Evolutionary conservation across 2,797 vertebrate species (phyloP).

Genomic region (Crypturellus tataupa): DNA sequence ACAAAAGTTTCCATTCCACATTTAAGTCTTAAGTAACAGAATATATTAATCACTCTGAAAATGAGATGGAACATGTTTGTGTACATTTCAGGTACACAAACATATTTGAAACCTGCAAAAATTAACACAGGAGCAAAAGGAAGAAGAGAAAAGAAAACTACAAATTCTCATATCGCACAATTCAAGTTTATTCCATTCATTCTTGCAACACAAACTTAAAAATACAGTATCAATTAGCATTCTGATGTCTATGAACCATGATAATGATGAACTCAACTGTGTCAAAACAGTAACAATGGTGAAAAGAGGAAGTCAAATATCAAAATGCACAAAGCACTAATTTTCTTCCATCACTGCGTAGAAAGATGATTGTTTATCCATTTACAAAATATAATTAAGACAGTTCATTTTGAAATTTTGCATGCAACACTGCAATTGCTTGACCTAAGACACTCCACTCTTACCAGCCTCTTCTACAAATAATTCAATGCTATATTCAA

Average conservation of each 20-base stretch:
- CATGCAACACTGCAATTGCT: slow-evolving; percentile 85
- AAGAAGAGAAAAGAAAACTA: slow-evolving; percentile 21
- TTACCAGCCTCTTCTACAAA: slow-evolving; percentile 81
- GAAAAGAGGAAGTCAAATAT: slow-evolving; percentile 82
- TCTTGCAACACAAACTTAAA: slow-evolving; percentile 85
- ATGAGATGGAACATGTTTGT: background rate
- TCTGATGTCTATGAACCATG: slow-evolving; percentile 81
- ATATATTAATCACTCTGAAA: background rate
- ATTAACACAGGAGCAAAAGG: background rate
- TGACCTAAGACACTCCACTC: slow-evolving; percentile 78
- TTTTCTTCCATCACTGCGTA: slow-evolving; percentile 79
- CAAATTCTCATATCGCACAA: slow-evolving; percentile 75
- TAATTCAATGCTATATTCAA: slow-evolving; percentile 42
- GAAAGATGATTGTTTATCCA: slow-evolving; percentile 84
- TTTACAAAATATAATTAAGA: slow-evolving; percentile 84
- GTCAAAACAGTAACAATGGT: slow-evolving; percentile 79
- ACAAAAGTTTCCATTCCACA: background rate
- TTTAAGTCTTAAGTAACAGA: background rate
- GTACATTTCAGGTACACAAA: background rate
- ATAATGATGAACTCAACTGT: slow-evolving; percentile 78
- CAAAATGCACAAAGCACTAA: slow-evolving; percentile 83
- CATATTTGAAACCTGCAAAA: background rate
- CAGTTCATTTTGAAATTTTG: slow-evolving; percentile 77
- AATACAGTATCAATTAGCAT: slow-evolving; percentile 84
- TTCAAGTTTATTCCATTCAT: slow-evolving; percentile 88